A percentile compares a stretch with the other conserved stretches of the same genome.
Evolutionary conservation across 2,888 invertebrate species (phyloP).

Genomic region (Agrypnus murinus): DNA sequence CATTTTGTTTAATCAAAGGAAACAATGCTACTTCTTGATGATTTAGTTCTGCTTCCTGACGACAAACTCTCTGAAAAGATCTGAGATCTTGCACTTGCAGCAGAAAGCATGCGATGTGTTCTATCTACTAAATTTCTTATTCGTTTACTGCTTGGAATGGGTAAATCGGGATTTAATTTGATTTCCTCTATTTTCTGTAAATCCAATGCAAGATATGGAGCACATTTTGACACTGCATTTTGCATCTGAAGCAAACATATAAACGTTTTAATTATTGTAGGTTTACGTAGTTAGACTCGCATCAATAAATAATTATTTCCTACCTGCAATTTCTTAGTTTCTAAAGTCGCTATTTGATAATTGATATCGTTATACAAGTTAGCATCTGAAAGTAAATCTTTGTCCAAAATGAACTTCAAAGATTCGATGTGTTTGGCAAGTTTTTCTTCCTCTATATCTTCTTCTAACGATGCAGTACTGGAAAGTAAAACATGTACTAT

Average conservation of each 20-base stretch:
- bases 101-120: slow-evolving; percentile 62
- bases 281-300: too few species aligned
- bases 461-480: background rate
- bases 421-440: slow-evolving; percentile 41
- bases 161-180: slow-evolving; percentile 66
- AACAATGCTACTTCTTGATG: slow-evolving; percentile 63
- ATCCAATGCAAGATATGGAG: slow-evolving; percentile 76
- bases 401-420: slow-evolving; percentile 58
- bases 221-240: slow-evolving; percentile 73
- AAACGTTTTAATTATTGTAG: slow-evolving; percentile 30
- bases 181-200: slow-evolving; percentile 72
- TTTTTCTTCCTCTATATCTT: slow-evolving; percentile 40
- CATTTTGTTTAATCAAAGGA: slow-evolving; percentile 58
- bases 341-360: slow-evolving; percentile 72
- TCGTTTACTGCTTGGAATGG: slow-evolving; percentile 64
- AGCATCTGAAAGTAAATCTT: slow-evolving; percentile 69
- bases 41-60: slow-evolving; percentile 19
- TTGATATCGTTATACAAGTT: slow-evolving; percentile 74
- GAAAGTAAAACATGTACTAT: too few species aligned
- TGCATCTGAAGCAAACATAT: slow-evolving; percentile 70
- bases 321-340: slow-evolving; percentile 66
- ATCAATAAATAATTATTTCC: too few species aligned
- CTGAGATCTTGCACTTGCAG: slow-evolving; percentile 61
- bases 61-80: slow-evolving; percentile 64
- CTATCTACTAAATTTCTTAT: slow-evolving; percentile 60